phyloP scores from a whole-genome alignment of 2,888 invertebrate species.

The Drosophila yooni region DNA sequence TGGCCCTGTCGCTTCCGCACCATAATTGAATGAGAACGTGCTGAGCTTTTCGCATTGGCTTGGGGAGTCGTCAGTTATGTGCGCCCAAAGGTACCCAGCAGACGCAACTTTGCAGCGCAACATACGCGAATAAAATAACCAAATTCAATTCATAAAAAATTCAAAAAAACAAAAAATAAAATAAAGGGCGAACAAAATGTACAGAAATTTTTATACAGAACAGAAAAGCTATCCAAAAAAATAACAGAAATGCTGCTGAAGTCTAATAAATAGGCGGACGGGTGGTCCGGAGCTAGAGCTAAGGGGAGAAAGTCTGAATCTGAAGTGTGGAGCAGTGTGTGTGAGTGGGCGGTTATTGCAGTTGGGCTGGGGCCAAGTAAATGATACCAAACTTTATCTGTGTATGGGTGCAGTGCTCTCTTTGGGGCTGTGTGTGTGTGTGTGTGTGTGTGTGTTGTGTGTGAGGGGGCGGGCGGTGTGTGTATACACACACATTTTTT shows the following conservation, averaged over 20 bases:
- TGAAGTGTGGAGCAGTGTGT: conserved; percentile 21
- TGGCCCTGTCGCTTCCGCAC: conserved; percentile 60
- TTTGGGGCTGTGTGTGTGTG: conserved; percentile 26
- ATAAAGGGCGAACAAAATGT: conserved; percentile 35
- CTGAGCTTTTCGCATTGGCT: conserved; percentile 43
- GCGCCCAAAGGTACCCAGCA: conserved; percentile 25
- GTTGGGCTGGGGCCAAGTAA: conserved; percentile 65
- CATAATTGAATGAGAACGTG: conserved; percentile 79
- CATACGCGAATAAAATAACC: conserved; percentile 79
- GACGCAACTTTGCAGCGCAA: conserved; percentile 68
- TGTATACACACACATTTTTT: conserved; percentile 57
- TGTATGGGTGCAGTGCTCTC: conserved; percentile 58
- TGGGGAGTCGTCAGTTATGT: conserved; percentile 8
- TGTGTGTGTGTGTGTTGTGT: conserved; percentile 3
- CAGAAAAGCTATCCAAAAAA: conserved; percentile 26
- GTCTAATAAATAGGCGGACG: conserved; percentile 29
- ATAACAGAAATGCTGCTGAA: conserved; percentile 34
- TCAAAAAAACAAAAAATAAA: conserved; percentile 50
- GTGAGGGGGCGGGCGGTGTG: conserved; percentile 8
- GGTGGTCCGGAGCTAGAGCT: not conserved
- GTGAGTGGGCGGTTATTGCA: conserved; percentile 51
- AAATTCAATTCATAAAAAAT: conserved; percentile 81
- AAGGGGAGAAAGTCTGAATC: conserved; percentile 18
- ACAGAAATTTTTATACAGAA: conserved; percentile 51
- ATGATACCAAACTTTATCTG: conserved; percentile 70